Conservation (phyloP, 2,888 invertebrate genomes). For the Agonopterix subpropinquella region DNA sequence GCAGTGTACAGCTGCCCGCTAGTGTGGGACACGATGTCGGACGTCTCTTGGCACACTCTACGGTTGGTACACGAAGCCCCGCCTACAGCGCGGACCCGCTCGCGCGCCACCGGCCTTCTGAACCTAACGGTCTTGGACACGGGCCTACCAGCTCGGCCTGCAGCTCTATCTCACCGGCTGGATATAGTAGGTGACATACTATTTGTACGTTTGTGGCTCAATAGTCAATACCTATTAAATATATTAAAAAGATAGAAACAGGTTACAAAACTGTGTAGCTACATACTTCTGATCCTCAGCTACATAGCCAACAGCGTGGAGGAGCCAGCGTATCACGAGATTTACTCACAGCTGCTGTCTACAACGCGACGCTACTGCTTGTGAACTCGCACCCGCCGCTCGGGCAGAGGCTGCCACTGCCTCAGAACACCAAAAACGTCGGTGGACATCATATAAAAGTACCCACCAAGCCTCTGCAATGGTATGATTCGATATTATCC, state of each 20-base stretch:
- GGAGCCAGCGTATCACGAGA: constrained; percentile 28
- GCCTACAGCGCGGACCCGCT: constrained; percentile 25
- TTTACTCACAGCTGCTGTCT: constrained; percentile 21
- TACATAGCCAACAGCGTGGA: constrained; percentile 35
- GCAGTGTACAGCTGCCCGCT: constrained; percentile 40
- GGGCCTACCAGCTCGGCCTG: constrained; percentile 25
- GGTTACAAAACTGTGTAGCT: background rate
- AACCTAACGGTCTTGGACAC: constrained; percentile 23
- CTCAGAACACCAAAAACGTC: constrained; percentile 34
- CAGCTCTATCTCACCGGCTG: constrained; percentile 31
- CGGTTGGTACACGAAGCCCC: constrained; percentile 35
- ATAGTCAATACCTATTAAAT: no score
- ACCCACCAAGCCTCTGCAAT: constrained; percentile 20
- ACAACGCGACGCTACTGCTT: constrained; percentile 36
- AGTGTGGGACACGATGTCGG: constrained; percentile 40
- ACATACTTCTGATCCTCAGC: constrained; percentile 18
- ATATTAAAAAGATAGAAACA: background rate
- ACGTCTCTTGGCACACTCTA: constrained; percentile 34
- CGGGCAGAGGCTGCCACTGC: constrained; percentile 33
- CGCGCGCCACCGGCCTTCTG: constrained; percentile 12
- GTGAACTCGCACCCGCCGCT: constrained; percentile 40
- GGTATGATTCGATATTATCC: constrained; percentile 18
- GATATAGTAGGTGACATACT: constrained; percentile 30
- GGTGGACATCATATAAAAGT: constrained; percentile 42
- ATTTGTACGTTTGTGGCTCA: background rate